Percentiles rank a stretch among this genome's conserved stretches.
These are phyloP conservation scores for Colletes latitarsis DNA, from an alignment of 1,140 invertebrate species.

Conservation along the genomic window DNA sequence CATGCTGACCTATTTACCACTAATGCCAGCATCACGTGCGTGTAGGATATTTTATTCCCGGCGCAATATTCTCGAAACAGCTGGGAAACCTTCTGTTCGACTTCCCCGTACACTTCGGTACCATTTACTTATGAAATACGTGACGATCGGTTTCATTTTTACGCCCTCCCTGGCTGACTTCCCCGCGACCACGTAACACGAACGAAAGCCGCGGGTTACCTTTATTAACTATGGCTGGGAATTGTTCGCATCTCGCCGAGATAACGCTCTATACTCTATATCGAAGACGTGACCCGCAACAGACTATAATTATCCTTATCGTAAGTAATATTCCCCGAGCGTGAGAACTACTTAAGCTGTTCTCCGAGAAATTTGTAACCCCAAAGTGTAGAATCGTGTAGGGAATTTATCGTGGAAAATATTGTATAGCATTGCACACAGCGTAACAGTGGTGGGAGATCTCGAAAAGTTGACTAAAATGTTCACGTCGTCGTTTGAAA, in stretches of 20 bases:
- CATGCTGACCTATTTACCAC: conserved; percentile 19
- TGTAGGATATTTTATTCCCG: conserved; percentile 5
- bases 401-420: neutral
- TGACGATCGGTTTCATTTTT: conserved; percentile 32
- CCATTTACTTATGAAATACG: conserved; percentile 11
- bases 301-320: conserved; percentile 52
- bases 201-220: neutral
- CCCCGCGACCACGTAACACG: neutral
- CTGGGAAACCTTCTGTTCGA: neutral
- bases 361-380: neutral
- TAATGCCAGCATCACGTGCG: conserved; percentile 2
- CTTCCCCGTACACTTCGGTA: neutral
- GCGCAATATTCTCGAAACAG: conserved; percentile 6
- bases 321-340: conserved; percentile 11
- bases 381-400: neutral
- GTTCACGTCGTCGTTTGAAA: too few species aligned
- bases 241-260: conserved; percentile 5
- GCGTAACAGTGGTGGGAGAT: too few species aligned
- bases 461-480: too few species aligned
- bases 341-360: conserved; percentile 3
- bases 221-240: conserved; percentile 4
- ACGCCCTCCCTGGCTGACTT: neutral
- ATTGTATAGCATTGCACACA: neutral
- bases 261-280: conserved; percentile 33
- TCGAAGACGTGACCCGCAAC: conserved; percentile 53